These are phyloP conservation scores for Nothobranchius kuhntae DNA, from an alignment of 2,113 vertebrate genomes.

Conservation along the genomic window DNA sequence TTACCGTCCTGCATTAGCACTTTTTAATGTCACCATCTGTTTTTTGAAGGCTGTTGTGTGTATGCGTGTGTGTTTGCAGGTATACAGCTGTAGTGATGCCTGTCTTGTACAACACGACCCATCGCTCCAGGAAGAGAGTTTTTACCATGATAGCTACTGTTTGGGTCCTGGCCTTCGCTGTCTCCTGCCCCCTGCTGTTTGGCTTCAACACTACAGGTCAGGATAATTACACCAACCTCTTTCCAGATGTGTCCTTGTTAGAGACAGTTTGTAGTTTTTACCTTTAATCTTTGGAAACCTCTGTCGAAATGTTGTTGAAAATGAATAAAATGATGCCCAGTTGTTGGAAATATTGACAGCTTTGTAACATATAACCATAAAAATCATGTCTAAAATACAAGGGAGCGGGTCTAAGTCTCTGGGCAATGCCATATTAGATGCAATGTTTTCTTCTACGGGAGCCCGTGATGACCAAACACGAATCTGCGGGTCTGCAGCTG, in stretches of 20 bases:
- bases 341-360: too few species aligned
- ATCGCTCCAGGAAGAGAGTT: constrained; percentile 89
- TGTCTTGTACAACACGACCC: constrained; percentile 88
- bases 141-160: constrained; percentile 88
- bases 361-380: too few species aligned
- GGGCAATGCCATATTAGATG: too few species aligned
- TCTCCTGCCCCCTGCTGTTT: constrained; percentile 93
- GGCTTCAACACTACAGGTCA: constrained; percentile 97
- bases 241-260: background rate
- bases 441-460: too few species aligned
- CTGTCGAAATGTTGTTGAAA: too few species aligned
- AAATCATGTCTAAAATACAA: too few species aligned
- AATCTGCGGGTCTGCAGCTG: too few species aligned
- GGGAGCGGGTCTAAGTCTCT: too few species aligned
- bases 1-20: constrained; percentile 27
- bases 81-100: constrained; percentile 95
- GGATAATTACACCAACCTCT: constrained; percentile 10
- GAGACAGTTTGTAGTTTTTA: too few species aligned
- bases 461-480: too few species aligned
- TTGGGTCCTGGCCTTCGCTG: constrained; percentile 90
- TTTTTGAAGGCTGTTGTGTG: background rate
- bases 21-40: constrained; percentile 30
- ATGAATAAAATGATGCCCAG: too few species aligned
- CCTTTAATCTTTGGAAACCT: too few species aligned
- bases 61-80: constrained; percentile 69